phyloP scores from a whole-genome alignment of 2,797 vertebrate genomes.

The Sylvilagus floridanus region DNA sequence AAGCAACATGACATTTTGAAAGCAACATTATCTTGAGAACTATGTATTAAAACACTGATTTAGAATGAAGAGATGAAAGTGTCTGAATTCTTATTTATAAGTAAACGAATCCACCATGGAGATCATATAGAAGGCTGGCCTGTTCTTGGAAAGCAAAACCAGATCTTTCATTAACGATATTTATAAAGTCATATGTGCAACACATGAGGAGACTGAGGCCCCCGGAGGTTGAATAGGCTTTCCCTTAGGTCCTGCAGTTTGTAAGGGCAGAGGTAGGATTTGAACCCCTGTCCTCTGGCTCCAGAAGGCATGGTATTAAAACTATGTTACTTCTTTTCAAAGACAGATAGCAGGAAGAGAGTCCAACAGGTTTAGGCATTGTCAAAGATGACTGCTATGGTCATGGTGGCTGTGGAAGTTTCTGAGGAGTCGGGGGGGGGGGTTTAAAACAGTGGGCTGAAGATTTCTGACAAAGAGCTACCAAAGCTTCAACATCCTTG shows the following conservation, averaged over 20 bases:
- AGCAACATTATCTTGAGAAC: not conserved
- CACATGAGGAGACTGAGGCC: not conserved
- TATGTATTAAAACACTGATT: not conserved
- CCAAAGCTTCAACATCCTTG: not conserved
- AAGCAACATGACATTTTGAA: constrained; percentile 19
- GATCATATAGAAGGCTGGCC: not conserved
- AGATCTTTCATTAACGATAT: constrained; percentile 15
- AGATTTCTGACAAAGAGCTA: constrained; percentile 30
- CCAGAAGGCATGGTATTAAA: not conserved
- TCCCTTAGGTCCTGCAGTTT: not conserved
- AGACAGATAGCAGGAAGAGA: not conserved
- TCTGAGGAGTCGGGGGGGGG: not conserved
- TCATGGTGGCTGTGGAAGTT: not conserved
- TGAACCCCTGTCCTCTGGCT: not conserved
- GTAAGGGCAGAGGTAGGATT: not conserved
- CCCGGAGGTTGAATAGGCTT: not conserved
- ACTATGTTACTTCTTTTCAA: not conserved
- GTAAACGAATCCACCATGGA: not conserved
- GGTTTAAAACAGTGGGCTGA: constrained; percentile 1
- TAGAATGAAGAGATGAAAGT: not conserved
- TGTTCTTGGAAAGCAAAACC: constrained; percentile 11
- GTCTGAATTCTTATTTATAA: constrained; percentile 32
- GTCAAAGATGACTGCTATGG: not conserved
- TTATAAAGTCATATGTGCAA: not conserved
- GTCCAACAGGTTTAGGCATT: not conserved